Evolutionary conservation across 2,113 vertebrate genomes (phyloP).

Genomic region (Myiozetetes cayanensis): DNA sequence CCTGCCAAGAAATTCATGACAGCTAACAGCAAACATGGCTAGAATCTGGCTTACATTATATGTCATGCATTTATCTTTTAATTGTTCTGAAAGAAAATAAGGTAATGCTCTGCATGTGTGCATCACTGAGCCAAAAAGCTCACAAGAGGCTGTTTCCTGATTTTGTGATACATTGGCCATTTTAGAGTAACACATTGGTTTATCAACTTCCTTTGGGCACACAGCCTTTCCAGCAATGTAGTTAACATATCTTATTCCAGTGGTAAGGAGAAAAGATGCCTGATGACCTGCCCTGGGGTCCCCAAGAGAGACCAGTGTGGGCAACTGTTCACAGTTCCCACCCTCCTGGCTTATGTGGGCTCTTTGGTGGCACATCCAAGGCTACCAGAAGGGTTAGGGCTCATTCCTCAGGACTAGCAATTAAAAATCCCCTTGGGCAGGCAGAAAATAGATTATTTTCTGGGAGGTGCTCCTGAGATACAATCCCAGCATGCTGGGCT

Average conservation of each 20-base stretch:
- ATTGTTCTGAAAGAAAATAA: background rate
- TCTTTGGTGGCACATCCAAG: background rate
- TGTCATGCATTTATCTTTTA: background rate
- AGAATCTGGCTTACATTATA: background rate
- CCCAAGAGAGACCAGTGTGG: background rate
- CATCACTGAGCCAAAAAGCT: background rate
- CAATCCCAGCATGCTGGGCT: background rate
- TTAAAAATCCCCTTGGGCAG: background rate
- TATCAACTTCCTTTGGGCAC: background rate
- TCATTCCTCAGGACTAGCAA: background rate
- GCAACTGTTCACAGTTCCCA: background rate
- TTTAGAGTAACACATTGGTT: background rate
- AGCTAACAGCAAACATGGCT: background rate
- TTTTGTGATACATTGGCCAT: background rate
- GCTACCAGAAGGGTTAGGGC: background rate
- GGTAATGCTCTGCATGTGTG: background rate
- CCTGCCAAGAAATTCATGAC: background rate
- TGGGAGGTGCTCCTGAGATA: background rate
- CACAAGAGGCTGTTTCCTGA: background rate
- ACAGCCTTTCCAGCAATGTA: background rate
- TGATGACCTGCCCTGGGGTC: accelerated
- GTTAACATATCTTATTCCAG: background rate
- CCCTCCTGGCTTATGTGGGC: background rate
- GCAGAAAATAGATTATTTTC: background rate
- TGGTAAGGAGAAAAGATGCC: background rate